Base-by-base conservation (phyloP, 2,888 invertebrate species). In the Dryobota labecula region DNA sequence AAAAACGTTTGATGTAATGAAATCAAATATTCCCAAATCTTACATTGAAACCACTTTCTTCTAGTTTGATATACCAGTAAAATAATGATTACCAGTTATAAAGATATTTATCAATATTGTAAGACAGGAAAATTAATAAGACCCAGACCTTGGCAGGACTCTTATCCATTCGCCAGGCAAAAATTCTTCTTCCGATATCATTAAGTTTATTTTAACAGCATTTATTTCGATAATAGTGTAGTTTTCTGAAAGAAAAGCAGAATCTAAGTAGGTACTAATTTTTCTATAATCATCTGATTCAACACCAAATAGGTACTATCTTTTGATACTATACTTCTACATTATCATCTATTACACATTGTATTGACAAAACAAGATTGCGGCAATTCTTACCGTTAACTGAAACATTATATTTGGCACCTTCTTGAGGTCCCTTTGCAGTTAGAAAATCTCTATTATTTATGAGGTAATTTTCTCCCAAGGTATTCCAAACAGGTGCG, bases 401-500 rank as follows among this genome's bases (percentile, higher is more conserved):
- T 72, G 77, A 76, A 71, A 93, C 83, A 18, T 86, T 70, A 75
- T 90, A 94, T 78, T 89, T 88, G 2, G 95, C 70, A 36, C 93
- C 94, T 58, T 94, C 91, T 82, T 94, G 94, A 62, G 92, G 90
- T 8, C 90, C 92, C 41, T 75, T 87, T 7, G 86, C 76, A 5
- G 86, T 91, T 33, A 96, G 82, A 80, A 96, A 96, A 78, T 94
- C 89, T 86, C 96, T 93, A 74, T 95, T 94, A 78, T 94, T 94
- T 56, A 96, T 89, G 20, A 93, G 88, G 80, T 94, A 93, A 76
- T 91, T 88, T 49, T 82, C 86, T 47, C 92, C 94, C 36, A 96
- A 69, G 2, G 86, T 87, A 84, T 94, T 95, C 95, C 95, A 96
- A 9, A 76, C 58, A 2, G 96, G 96, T 41, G 95, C 95, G 2